A percentile compares a stretch with the other conserved stretches of the same genome.
Evolutionary conservation across 2,888 invertebrate species (phyloP).

Genomic region (Nomada goodeniana): DNA sequence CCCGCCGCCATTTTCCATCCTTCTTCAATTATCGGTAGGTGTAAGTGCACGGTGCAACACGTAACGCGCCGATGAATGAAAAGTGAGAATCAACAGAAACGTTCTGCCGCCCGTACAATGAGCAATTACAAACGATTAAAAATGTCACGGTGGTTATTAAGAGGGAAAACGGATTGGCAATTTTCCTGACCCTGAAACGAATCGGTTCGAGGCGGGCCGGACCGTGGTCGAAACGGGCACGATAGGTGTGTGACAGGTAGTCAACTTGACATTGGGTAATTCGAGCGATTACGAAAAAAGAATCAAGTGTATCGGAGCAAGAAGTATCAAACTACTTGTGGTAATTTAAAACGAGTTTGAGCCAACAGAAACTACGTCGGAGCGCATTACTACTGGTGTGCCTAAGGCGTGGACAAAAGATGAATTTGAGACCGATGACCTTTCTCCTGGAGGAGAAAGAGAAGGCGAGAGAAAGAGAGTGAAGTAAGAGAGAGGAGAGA

Average conservation of each 20-base stretch:
- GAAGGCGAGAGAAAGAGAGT: constrained; percentile 32
- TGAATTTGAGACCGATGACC: constrained; percentile 74
- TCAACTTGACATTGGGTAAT: constrained; percentile 55
- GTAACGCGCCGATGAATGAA: not conserved
- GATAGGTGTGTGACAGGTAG: constrained; percentile 35
- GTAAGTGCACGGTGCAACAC: not conserved
- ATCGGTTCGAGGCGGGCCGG: not conserved
- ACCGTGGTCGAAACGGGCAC: constrained; percentile 27
- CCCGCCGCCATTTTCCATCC: not conserved
- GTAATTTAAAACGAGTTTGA: constrained; percentile 55
- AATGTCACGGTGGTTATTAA: constrained; percentile 7
- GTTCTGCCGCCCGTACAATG: not conserved
- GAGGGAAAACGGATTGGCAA: not conserved
- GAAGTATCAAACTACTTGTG: constrained; percentile 38
- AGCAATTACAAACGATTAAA: not conserved
- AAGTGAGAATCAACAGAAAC: not conserved
- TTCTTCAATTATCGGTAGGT: not conserved
- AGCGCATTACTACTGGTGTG: constrained; percentile 49
- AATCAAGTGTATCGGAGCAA: constrained; percentile 26
- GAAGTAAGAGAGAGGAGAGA: constrained; percentile 23
- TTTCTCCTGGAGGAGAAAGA: constrained; percentile 60
- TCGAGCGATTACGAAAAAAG: constrained; percentile 43
- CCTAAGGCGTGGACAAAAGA: constrained; percentile 70
- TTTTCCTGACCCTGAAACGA: constrained; percentile 1
- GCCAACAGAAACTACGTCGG: constrained; percentile 52